These are phyloP conservation scores for Tinea semifulvella DNA, from an alignment of 2,888 invertebrate species.

Conservation along the genomic window DNA sequence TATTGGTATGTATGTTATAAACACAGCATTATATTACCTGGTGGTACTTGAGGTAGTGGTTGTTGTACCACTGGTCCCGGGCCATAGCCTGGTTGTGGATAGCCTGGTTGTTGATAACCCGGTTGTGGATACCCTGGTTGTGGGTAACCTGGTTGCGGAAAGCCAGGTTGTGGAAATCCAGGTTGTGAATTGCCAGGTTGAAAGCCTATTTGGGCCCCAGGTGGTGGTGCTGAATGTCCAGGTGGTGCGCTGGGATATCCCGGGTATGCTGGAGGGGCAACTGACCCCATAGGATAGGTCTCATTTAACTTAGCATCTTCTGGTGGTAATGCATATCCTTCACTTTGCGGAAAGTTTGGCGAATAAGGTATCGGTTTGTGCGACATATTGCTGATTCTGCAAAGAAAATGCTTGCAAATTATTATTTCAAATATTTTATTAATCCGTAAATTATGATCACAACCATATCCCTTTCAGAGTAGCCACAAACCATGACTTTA, in stretches of 20 bases:
- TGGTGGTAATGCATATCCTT: slow-evolving; percentile 48
- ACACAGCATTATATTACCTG: slow-evolving; percentile 28
- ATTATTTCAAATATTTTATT: too few relatives aligned
- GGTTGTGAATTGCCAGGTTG: slow-evolving; percentile 47
- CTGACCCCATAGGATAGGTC: slow-evolving; percentile 19
- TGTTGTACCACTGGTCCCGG: slow-evolving; percentile 42
- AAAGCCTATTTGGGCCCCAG: slow-evolving; percentile 47
- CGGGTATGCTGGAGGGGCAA: slow-evolving; percentile 21
- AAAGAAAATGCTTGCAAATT: too few relatives aligned
- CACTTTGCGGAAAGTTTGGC: slow-evolving; percentile 51
- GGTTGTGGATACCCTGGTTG: slow-evolving; percentile 25
- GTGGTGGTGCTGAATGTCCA: slow-evolving; percentile 44
- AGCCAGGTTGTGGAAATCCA: slow-evolving; percentile 27
- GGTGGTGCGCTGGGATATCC: slow-evolving; percentile 33
- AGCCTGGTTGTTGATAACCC: slow-evolving; percentile 38
- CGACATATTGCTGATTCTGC: slow-evolving; percentile 36
- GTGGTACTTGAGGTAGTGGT: slow-evolving; percentile 35
- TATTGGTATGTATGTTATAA: too few relatives aligned
- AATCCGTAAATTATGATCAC: too few relatives aligned
- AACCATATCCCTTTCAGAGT: too few relatives aligned
- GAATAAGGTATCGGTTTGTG: slow-evolving; percentile 51
- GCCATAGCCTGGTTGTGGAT: slow-evolving; percentile 25
- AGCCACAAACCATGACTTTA: too few relatives aligned
- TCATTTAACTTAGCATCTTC: slow-evolving; percentile 36
- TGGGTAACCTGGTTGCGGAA: slow-evolving; percentile 21